phyloP scores from a whole-genome alignment of 2,888 invertebrate genomes.

The Drosophila affinis region DNA sequence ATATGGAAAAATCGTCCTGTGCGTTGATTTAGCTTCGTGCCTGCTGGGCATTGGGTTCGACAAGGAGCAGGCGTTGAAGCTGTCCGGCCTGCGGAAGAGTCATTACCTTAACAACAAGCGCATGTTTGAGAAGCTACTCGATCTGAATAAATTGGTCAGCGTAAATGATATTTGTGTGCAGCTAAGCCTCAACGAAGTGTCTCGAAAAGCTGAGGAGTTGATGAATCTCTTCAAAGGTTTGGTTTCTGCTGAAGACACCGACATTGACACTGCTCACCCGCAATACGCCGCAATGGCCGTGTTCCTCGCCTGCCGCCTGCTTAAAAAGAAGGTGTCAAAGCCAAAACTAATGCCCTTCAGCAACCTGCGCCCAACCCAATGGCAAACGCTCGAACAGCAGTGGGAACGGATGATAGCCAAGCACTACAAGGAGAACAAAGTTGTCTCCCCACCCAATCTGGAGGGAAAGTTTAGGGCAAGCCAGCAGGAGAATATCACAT shows the following conservation, averaged over 20 bases:
- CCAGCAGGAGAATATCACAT: constrained; percentile 30
- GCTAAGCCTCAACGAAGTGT: constrained; percentile 84
- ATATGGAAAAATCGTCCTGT: constrained; percentile 86
- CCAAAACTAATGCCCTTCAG: constrained; percentile 86
- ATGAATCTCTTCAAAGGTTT: constrained; percentile 84
- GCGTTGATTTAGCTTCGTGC: constrained; percentile 86
- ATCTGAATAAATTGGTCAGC: constrained; percentile 85
- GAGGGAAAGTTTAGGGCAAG: constrained; percentile 49
- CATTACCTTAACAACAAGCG: constrained; percentile 86
- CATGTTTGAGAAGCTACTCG: constrained; percentile 86
- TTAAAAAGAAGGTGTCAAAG: constrained; percentile 86
- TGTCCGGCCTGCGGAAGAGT: constrained; percentile 86
- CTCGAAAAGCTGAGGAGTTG: constrained; percentile 85
- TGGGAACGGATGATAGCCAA: constrained; percentile 85
- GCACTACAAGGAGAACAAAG: constrained; percentile 52
- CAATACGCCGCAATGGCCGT: constrained; percentile 88
- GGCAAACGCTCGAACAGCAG: constrained; percentile 86
- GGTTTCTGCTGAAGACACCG: constrained; percentile 81
- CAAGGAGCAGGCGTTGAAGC: constrained; percentile 85
- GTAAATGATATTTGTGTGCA: constrained; percentile 86
- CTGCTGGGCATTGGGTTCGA: constrained; percentile 85
- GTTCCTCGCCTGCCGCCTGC: constrained; percentile 87
- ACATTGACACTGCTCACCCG: constrained; percentile 86
- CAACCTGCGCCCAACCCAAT: constrained; percentile 86
- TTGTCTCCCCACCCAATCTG: constrained; percentile 13